Percentiles rank a stretch among this genome's conserved stretches.
phyloP scores from a whole-genome alignment of 2,888 invertebrate species.

The Scaptomyza flava region DNA sequence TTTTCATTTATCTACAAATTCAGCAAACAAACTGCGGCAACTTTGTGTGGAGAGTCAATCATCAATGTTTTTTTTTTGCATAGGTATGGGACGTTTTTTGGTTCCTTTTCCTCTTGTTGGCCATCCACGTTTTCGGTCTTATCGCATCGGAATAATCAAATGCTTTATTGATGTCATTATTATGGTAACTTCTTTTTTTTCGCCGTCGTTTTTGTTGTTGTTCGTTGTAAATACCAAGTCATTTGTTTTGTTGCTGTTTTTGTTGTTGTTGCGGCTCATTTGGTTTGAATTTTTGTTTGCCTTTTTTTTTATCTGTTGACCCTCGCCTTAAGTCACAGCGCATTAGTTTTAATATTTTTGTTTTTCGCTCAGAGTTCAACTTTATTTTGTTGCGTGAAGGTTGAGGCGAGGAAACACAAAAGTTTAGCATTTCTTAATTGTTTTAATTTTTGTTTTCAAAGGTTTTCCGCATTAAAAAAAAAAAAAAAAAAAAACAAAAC shows the following conservation, averaged over 20 bases:
- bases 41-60: slow-evolving; percentile 36
- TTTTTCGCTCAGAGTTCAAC: slow-evolving; percentile 26
- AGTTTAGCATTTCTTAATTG: slow-evolving; percentile 39
- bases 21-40: neutral
- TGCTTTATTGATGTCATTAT: slow-evolving; percentile 76
- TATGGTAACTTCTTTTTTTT: slow-evolving; percentile 53
- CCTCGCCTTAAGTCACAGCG: slow-evolving; percentile 38
- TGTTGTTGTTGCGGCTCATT: slow-evolving; percentile 55
- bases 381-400: slow-evolving; percentile 36
- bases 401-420: slow-evolving; percentile 29
- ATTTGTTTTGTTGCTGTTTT: slow-evolving; percentile 42
- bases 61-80: slow-evolving; percentile 56
- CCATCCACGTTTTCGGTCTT: slow-evolving; percentile 52
- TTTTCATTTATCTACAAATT: slow-evolving; percentile 47
- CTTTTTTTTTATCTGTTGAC: slow-evolving; percentile 35
- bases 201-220: neutral
- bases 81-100: neutral
- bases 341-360: slow-evolving; percentile 46
- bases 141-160: slow-evolving; percentile 70
- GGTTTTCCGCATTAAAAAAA: slow-evolving; percentile 33
- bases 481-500: neutral
- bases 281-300: slow-evolving; percentile 31
- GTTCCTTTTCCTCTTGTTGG: slow-evolving; percentile 19
- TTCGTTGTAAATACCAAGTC: slow-evolving; percentile 55
- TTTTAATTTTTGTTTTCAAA: slow-evolving; percentile 21